phyloP scores from a whole-genome alignment of 2,113 vertebrate genomes.

The Podarcis muralis region DNA sequence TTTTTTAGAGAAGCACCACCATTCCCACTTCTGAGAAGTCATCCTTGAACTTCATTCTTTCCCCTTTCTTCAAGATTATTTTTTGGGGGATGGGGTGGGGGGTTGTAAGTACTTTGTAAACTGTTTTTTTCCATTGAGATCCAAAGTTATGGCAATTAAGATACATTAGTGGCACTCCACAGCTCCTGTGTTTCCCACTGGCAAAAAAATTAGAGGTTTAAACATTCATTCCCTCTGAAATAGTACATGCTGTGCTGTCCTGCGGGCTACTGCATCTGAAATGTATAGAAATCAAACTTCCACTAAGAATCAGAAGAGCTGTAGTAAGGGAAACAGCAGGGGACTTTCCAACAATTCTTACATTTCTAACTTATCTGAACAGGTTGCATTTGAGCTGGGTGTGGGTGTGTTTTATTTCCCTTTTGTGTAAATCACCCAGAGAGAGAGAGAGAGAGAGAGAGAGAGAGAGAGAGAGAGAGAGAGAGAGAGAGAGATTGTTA shows the following conservation, averaged over 20 bases:
- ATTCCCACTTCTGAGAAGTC: neutral
- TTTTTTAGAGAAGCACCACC: neutral
- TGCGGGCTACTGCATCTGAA: neutral
- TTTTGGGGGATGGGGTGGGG: too few species aligned
- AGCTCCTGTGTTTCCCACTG: neutral
- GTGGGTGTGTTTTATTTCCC: too few species aligned
- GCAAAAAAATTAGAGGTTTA: neutral
- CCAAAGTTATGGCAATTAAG: slow-evolving; percentile 1
- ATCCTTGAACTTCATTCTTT: neutral
- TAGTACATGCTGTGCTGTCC: accelerated
- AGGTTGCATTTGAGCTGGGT: too few species aligned
- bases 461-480: too few species aligned
- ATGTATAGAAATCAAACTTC: neutral
- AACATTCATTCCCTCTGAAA: neutral
- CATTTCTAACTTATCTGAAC: too few species aligned
- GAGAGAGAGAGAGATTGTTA: too few species aligned
- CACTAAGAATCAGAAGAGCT: neutral
- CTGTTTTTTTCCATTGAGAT: neutral
- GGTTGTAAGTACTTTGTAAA: neutral
- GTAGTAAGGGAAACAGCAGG: too few species aligned
- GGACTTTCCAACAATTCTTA: too few species aligned
- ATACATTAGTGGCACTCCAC: neutral
- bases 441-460: too few species aligned
- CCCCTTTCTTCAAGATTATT: neutral
- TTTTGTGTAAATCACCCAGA: too few species aligned